Percentiles rank a stretch among this genome's conserved stretches.
Evolutionary conservation across 2,888 invertebrate species (phyloP).

Genomic region (Cataglyphis livida): DNA sequence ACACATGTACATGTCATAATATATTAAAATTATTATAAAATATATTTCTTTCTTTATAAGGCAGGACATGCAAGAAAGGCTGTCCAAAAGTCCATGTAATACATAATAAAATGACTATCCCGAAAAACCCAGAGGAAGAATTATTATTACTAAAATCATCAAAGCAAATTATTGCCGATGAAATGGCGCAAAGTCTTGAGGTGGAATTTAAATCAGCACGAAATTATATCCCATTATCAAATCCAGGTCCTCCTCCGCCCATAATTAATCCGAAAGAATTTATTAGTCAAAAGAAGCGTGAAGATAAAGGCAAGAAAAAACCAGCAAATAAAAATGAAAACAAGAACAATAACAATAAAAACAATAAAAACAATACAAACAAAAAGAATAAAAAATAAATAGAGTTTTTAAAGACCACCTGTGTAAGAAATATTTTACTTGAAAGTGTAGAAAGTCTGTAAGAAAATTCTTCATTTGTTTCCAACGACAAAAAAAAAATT

Average conservation of each 20-base stretch:
- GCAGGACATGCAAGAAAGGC: slow-evolving; percentile 67
- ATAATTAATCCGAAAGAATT: slow-evolving; percentile 67
- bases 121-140: slow-evolving; percentile 76
- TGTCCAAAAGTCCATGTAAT: slow-evolving; percentile 76
- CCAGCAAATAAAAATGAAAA: too few species aligned
- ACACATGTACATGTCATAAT: not conserved
- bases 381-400: slow-evolving; percentile 38
- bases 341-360: slow-evolving; percentile 19
- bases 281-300: slow-evolving; percentile 36
- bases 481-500: not conserved
- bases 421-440: slow-evolving; percentile 14
- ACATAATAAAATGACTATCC: slow-evolving; percentile 66
- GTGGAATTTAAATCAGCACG: slow-evolving; percentile 78
- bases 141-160: slow-evolving; percentile 71
- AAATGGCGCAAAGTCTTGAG: slow-evolving; percentile 75
- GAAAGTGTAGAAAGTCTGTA: not conserved
- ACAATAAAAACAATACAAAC: slow-evolving; percentile 22
- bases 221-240: slow-evolving; percentile 78
- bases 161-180: slow-evolving; percentile 71
- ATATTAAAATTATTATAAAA: not conserved
- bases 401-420: slow-evolving; percentile 4
- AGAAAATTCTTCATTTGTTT: slow-evolving; percentile 24
- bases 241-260: slow-evolving; percentile 69
- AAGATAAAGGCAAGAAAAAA: slow-evolving; percentile 17
- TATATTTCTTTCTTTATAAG: slow-evolving; percentile 54